Percentiles rank a stretch among this genome's conserved stretches.
phyloP scores from a whole-genome alignment of 2,797 vertebrate genomes.

The Tokudaia tokunoshimensis region DNA sequence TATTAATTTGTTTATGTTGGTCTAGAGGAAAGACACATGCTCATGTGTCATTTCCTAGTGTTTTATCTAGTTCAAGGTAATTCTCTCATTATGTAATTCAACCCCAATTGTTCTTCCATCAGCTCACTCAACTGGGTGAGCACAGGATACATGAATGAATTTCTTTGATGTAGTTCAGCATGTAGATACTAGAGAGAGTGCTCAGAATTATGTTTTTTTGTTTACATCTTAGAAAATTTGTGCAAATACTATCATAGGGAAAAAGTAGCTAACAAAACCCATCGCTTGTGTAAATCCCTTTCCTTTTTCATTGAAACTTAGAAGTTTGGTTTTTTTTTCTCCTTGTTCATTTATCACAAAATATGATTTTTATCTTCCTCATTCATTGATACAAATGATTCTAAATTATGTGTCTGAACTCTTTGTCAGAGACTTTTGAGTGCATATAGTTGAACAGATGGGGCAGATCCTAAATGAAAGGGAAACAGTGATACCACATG shows the following conservation, averaged over 20 bases:
- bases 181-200: background rate
- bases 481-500: background rate
- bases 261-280: background rate
- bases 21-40: background rate
- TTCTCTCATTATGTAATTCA: background rate
- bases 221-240: background rate
- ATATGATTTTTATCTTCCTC: background rate
- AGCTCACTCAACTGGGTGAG: background rate
- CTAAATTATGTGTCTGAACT: background rate
- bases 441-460: background rate
- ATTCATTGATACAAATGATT: background rate
- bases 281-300: background rate
- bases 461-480: background rate
- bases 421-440: background rate
- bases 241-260: background rate
- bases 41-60: background rate
- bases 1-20: background rate
- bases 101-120: background rate
- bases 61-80: background rate
- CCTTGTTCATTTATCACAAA: background rate
- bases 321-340: background rate
- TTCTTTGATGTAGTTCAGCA: background rate
- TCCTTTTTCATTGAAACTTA: constrained; percentile 10
- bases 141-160: background rate
- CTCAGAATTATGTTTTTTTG: background rate